Percentiles rank a stretch among this genome's conserved stretches.
Evolutionary conservation across 2,888 invertebrate species (phyloP).

Genomic region (Drosophila vallismaia): DNA sequence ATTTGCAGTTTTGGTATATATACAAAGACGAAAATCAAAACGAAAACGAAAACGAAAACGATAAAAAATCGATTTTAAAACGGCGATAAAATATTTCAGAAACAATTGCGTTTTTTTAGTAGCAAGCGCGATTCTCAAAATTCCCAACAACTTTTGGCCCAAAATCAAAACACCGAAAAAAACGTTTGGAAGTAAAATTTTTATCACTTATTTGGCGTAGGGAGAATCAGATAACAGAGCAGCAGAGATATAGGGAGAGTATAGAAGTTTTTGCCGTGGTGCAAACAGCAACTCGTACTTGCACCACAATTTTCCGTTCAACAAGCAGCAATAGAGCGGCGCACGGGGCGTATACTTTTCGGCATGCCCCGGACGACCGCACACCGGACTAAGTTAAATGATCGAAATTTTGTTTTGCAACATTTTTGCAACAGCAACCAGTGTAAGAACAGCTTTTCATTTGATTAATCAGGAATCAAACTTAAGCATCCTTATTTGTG

Average conservation of each 20-base stretch:
- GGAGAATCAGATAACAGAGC: conserved; percentile 28
- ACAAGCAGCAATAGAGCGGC: conserved; percentile 78
- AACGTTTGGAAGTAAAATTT: conserved; percentile 66
- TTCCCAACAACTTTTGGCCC: conserved; percentile 56
- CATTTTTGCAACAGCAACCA: conserved; percentile 49
- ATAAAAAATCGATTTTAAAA: conserved; percentile 43
- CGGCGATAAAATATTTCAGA: conserved; percentile 46
- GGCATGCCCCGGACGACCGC: conserved; percentile 62
- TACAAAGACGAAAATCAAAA: conserved; percentile 41
- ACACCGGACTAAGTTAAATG: conserved; percentile 38
- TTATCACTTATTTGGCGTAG: conserved; percentile 82
- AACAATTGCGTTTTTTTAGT: conserved; percentile 83
- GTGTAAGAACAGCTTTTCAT: conserved; percentile 41
- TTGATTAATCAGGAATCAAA: conserved; percentile 49
- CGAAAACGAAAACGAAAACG: conserved; percentile 34
- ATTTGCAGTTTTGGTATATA: conserved; percentile 69
- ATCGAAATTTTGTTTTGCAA: conserved; percentile 26
- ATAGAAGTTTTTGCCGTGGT: conserved; percentile 44
- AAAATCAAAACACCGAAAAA: conserved; percentile 40
- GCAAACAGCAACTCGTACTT: conserved; percentile 11
- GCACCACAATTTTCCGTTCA: conserved; percentile 53
- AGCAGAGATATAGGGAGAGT: conserved; percentile 41
- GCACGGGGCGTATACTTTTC: conserved; percentile 58
- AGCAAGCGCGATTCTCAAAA: conserved; percentile 82
- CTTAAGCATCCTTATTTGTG: conserved; percentile 76